A percentile compares a stretch with the other conserved stretches of the same genome.
Conservation (phyloP, 2,797 vertebrate species). For the Fistularia tabacaria region DNA sequence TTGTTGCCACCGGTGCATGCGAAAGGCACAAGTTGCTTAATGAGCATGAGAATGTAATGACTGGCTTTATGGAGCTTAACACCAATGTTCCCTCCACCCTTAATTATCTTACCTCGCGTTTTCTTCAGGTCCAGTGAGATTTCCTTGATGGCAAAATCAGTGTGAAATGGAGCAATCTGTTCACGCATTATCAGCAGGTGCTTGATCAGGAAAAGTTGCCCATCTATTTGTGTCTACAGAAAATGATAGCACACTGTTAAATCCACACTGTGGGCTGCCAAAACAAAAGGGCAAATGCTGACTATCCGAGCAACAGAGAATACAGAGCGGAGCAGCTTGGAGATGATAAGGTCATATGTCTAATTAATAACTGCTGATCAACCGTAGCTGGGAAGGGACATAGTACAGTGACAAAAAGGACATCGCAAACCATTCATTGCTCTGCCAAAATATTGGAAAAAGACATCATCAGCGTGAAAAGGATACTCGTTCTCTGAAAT, state of each 20-base stretch:
- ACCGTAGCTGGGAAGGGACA: conserved; percentile 35
- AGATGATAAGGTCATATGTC: conserved; percentile 47
- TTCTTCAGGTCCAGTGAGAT: conserved; percentile 99
- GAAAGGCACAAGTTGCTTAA: conserved; percentile 70
- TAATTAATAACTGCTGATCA: conserved; percentile 65
- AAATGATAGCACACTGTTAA: conserved; percentile 66
- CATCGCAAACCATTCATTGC: conserved; percentile 40
- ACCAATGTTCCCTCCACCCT: conserved; percentile 61
- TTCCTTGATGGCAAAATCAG: conserved; percentile 99
- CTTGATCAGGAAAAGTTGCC: conserved; percentile 99
- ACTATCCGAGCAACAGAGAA: conserved; percentile 41
- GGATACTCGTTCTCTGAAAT: conserved; percentile 43
- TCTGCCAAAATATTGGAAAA: conserved; percentile 31
- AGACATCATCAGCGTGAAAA: conserved; percentile 23
- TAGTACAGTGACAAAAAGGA: conserved; percentile 28
- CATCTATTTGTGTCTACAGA: conserved; percentile 89
- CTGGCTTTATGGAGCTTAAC: conserved; percentile 67
- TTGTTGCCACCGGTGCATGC: conserved; percentile 70
- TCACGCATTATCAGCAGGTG: conserved; percentile 98
- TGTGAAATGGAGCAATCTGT: conserved; percentile 99
- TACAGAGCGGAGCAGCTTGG: conserved; percentile 39
- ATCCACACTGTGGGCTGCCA: conserved; percentile 57
- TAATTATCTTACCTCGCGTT: conserved; percentile 90
- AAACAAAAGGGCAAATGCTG: conserved; percentile 60
- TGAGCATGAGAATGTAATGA: conserved; percentile 72